Evolutionary conservation across 2,888 invertebrate species (phyloP).

Genomic region (Germaria angustata): DNA sequence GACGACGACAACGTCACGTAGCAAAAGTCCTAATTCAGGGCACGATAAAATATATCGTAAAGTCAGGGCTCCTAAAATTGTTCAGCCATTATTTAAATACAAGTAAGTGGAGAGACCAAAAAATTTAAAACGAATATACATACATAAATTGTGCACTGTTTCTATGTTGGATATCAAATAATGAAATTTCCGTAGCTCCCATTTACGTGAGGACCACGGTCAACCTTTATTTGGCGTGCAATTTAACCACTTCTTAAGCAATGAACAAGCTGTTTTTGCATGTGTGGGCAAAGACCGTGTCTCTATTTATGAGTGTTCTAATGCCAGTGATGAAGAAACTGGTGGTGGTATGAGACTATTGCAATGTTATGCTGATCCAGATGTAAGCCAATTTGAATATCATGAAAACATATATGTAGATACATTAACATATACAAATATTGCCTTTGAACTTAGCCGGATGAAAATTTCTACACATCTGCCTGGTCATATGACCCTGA

Average conservation of each 20-base stretch:
- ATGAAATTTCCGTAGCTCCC: conserved; percentile 82
- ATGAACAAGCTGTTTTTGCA: conserved; percentile 93
- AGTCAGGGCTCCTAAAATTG: conserved; percentile 82
- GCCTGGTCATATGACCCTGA: conserved; percentile 96
- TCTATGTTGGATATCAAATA: too few relatives aligned
- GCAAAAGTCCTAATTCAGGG: conserved; percentile 89
- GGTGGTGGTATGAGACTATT: conserved; percentile 84
- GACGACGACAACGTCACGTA: conserved; percentile 89
- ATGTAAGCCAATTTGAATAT: conserved; percentile 82
- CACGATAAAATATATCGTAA: conserved; percentile 74
- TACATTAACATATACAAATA: not conserved
- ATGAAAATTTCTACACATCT: conserved; percentile 97
- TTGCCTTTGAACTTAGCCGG: conserved; percentile 82
- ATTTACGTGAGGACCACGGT: conserved; percentile 95
- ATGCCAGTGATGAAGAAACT: conserved; percentile 7
- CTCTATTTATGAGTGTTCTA: conserved; percentile 93
- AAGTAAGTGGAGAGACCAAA: conserved; percentile 67
- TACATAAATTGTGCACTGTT: not conserved
- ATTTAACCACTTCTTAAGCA: conserved; percentile 92
- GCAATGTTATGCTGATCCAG: conserved; percentile 96
- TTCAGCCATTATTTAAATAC: conserved; percentile 87
- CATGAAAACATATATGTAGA: not conserved
- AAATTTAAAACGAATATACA: not conserved
- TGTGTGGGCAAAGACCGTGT: conserved; percentile 96
- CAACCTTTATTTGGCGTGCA: conserved; percentile 96